These are phyloP conservation scores for Brachionus asplanchnoidis DNA, from an alignment of 1,140 invertebrate genomes.

Conservation along the genomic window DNA sequence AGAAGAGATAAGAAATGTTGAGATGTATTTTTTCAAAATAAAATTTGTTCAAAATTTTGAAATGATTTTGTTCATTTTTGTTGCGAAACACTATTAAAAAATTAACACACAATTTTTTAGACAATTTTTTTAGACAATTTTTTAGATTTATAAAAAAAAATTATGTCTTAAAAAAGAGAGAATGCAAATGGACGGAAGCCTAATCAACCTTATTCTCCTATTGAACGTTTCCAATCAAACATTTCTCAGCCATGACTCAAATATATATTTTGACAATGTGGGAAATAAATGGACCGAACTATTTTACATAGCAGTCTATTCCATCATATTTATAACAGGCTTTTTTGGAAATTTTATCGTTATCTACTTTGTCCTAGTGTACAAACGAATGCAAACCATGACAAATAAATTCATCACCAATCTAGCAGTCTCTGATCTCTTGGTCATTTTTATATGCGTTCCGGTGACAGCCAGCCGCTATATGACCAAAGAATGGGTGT, in stretches of 20 bases:
- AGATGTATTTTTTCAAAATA: no score
- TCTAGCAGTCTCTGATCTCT: conserved; percentile 36
- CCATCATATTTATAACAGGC: conserved; percentile 17
- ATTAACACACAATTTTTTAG: no score
- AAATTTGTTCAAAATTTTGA: no score
- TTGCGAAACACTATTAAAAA: no score
- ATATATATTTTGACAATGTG: not conserved
- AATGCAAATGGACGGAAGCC: not conserved
- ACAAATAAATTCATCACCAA: conserved; percentile 36
- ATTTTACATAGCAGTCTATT: conserved; percentile 9
- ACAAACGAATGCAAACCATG: conserved; percentile 33
- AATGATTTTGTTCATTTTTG: no score
- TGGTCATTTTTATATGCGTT: conserved; percentile 36
- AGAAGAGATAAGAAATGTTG: no score
- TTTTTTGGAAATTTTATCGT: conserved; percentile 32
- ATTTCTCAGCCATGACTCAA: not conserved
- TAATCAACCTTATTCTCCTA: not conserved
- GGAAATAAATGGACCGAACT: not conserved
- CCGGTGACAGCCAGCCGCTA: conserved; percentile 12
- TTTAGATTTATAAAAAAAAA: not conserved
- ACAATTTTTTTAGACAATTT: no score
- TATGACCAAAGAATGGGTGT: conserved; percentile 25
- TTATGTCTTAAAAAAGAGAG: not conserved
- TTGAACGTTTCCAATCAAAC: not conserved
- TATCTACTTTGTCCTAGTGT: conserved; percentile 17